Base-by-base conservation (phyloP, 2,888 invertebrate genomes). In the Drosophila paucipuncta region DNA sequence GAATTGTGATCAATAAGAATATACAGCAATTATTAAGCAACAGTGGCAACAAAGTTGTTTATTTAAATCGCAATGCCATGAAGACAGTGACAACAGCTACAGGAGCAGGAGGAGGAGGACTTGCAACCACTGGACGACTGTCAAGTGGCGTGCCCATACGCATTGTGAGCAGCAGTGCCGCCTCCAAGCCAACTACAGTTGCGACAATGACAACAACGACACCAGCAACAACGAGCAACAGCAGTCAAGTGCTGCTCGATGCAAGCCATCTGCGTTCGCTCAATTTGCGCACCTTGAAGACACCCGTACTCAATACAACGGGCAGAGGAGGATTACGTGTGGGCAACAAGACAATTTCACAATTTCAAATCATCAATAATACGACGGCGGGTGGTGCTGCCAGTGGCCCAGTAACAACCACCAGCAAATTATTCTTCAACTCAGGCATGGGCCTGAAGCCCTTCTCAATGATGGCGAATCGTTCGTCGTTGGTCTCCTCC, bases 1-100 rank as follows among this genome's bases (percentile, higher is more conserved):
- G 89, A 4, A 91, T 92, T 64, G 90, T 92, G 11, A 85, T 93
- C 4, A 93, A 91, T 64, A 92, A 92, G 49, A 78, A 83, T 11
- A 73, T 86, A 25, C 63, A 87, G 35, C 76, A 83, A 82, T 50
- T 86, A 9, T 83, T 91, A 6, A 81, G 84, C 67, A 76, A 57
- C 11, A 67, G 60, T 50, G 82, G 80, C 25, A 93, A 92, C 54
- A 93, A 93, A 78, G 85, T 93, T 7, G 92, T 93, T 1, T 92
- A 92, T 30, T 89, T 93, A n/a, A 93, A 93, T 81, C 91, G 93
- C 16, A 93, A 83, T 58, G 89, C 87, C 5, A 93, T 93, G 82
- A 93, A 93, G 64, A 91, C 93, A 1, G 84, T 92, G 59, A 91
- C 89, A 61, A 89, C 92, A 6, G 18, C 18, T 18, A 5, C 50